Base-by-base conservation (phyloP, 2,113 vertebrate species). In the Salvelinus sp. region DNA sequence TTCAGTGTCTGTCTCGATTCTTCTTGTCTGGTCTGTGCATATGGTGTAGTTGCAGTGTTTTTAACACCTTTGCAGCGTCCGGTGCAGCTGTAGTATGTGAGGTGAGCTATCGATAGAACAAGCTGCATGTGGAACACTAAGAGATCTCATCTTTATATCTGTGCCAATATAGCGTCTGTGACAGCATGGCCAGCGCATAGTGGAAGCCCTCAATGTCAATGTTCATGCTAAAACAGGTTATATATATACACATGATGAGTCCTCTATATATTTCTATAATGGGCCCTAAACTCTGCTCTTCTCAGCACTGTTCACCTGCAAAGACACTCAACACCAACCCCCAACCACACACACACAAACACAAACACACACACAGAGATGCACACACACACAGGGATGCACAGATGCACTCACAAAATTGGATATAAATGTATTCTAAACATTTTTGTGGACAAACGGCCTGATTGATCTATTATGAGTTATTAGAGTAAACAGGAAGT, bases 51-150 rank as follows among this genome's bases (percentile, higher is more conserved):
- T n/a, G 23, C 48, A 70, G 27, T 16, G 23, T 47, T 13, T 75
- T 83, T 87, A 81, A 82, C 90, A 91, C 86, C 82, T 82, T 66
- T 72, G 13, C 20, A 58, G 9, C 47, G 22, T 81, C 71, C 73
- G 69, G 6, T 0, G 0, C 14, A 58, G 47, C 6, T 79, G 68
- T 71, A 67, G 2, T 6, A 12, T 0, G 47, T 78, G 75, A 9
- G 67, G 70, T 70, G 74, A 72, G 30, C 6, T 27, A 6, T 18
- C 2, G 65, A 38, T 33, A 18, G 12, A 67, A 18, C 28, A 57
- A 58, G 4, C 50, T 28, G 47, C 62, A 80, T 62, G 13, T 48
- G 62, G 20, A 2, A 44, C 9, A 28, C 25, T 6, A 16, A 44
- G 7, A 44, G 38, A 44, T 44, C 7, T 44, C 1, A 44, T 44